Evolutionary conservation across 1,140 invertebrate genomes (phyloP).

Genomic region (Achroia grisella): DNA sequence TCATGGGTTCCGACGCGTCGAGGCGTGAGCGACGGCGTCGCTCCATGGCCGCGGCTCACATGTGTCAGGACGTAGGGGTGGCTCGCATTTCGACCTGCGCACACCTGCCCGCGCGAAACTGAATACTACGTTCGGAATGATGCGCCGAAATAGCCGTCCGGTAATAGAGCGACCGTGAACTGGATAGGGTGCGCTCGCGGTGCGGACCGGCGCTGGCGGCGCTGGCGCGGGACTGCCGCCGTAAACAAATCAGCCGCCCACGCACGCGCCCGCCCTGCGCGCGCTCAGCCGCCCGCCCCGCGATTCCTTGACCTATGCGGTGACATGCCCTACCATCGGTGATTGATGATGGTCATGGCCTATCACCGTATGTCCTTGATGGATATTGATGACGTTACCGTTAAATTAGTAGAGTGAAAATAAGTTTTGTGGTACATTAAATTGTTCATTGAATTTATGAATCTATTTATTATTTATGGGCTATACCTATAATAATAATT

Average conservation of each 20-base stretch:
- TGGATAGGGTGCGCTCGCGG: conserved; percentile 54
- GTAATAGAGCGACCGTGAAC: conserved; percentile 69
- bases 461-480: too few species aligned
- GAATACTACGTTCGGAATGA: conserved; percentile 57
- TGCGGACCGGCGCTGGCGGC: conserved; percentile 30
- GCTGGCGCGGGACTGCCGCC: conserved; percentile 46
- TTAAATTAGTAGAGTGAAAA: too few species aligned
- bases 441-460: too few species aligned
- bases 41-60: conserved; percentile 51
- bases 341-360: conserved; percentile 40
- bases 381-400: too few species aligned
- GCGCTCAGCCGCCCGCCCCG: conserved; percentile 21
- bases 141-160: conserved; percentile 68
- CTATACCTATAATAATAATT: too few species aligned
- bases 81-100: conserved; percentile 51
- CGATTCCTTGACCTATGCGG: conserved; percentile 45
- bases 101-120: conserved; percentile 63
- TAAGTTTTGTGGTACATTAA: too few species aligned
- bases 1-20: conserved; percentile 62
- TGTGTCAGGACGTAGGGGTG: conserved; percentile 29
- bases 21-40: conserved; percentile 46
- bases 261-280: conserved; percentile 27
- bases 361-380: neutral
- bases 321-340: conserved; percentile 23
- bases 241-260: conserved; percentile 47